Evolutionary conservation across 2,888 invertebrate genomes (phyloP).

Genomic region (Atethmia centrago): DNA sequence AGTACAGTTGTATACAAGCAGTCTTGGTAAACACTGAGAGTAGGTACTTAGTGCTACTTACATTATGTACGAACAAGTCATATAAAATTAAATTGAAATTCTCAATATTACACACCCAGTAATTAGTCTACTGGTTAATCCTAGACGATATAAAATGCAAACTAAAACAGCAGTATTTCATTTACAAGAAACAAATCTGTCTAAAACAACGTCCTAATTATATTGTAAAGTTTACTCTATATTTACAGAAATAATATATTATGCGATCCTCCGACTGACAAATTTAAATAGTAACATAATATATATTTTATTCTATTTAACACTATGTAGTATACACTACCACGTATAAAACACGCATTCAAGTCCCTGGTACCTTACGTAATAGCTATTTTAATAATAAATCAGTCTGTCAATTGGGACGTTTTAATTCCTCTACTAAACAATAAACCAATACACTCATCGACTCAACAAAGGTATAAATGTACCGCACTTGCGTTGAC

Average conservation of each 20-base stretch:
- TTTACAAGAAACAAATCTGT: conserved; percentile 89
- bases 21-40: conserved; percentile 90
- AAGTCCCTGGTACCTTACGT: conserved; percentile 88
- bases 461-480: conserved; percentile 81
- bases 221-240: conserved; percentile 83
- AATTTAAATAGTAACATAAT: conserved; percentile 88
- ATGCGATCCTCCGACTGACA: conserved; percentile 87
- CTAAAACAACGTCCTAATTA: conserved; percentile 86
- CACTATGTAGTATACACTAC: conserved; percentile 88
- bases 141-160: conserved; percentile 89
- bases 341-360: conserved; percentile 90
- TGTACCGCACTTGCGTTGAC: conserved; percentile 77
- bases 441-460: conserved; percentile 87
- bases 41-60: conserved; percentile 89
- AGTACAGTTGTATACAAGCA: conserved; percentile 89
- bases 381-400: conserved; percentile 87
- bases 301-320: conserved; percentile 88
- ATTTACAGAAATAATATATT: conserved; percentile 90
- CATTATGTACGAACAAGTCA: conserved; percentile 83
- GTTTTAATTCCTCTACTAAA: conserved; percentile 90
- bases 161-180: conserved; percentile 90
- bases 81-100: conserved; percentile 87
- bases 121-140: conserved; percentile 81
- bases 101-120: conserved; percentile 86
- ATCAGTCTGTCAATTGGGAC: conserved; percentile 91